These are phyloP conservation scores for Porites australiensis DNA, from an alignment of 64 coral and sea anemone genomes.

Conservation along the genomic window DNA sequence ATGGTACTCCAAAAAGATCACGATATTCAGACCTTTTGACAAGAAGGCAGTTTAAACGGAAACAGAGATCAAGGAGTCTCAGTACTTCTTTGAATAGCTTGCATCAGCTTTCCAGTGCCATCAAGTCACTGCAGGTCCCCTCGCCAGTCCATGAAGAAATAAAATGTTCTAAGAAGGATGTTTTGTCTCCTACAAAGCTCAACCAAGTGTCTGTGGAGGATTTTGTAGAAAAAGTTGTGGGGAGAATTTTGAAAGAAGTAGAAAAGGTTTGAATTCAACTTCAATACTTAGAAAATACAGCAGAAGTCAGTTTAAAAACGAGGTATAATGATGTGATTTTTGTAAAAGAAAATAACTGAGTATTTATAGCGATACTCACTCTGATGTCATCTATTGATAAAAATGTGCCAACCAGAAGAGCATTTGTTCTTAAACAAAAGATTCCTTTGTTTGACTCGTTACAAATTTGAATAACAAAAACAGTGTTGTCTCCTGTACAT, in stretches of 20 bases:
- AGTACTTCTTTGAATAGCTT: conserved; percentile 24
- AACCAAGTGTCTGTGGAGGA: neutral
- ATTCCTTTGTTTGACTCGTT: no score
- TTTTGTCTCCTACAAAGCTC: neutral
- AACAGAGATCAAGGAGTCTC: conserved; percentile 35
- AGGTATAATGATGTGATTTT: no score
- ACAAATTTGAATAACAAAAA: no score
- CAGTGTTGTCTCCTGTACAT: no score
- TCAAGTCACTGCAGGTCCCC: conserved; percentile 6
- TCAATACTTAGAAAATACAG: no score
- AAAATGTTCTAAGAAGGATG: neutral
- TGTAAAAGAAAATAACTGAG: no score
- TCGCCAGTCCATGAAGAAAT: neutral
- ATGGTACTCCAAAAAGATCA: conserved; percentile 1
- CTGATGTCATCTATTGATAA: no score
- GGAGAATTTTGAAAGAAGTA: conserved; percentile 11
- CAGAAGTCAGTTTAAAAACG: no score
- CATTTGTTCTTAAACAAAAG: no score
- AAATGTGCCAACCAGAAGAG: no score
- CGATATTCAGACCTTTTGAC: conserved; percentile 20
- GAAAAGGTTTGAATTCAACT: neutral
- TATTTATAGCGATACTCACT: no score
- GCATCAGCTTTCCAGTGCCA: neutral
- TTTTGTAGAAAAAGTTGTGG: conserved; percentile 13
- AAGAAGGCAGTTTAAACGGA: conserved; percentile 14